These are phyloP conservation scores for Bubo bubo DNA, from an alignment of 2,113 vertebrate species.

Conservation along the genomic window DNA sequence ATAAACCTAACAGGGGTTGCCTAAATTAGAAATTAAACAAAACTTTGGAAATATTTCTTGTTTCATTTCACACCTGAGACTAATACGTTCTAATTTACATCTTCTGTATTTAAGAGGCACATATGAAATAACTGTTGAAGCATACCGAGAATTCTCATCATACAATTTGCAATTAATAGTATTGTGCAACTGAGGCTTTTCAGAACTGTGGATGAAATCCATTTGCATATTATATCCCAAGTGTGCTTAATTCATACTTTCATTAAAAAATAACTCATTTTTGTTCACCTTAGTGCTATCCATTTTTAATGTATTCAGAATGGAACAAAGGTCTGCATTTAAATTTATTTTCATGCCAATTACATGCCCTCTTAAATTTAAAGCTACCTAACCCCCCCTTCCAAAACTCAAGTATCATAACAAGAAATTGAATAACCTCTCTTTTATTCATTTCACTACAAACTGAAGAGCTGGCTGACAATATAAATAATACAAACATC, in stretches of 20 bases:
- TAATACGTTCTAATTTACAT: constrained; percentile 37
- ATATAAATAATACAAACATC: background rate
- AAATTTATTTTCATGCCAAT: background rate
- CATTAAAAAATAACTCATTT: constrained; percentile 10
- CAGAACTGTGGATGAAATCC: constrained; percentile 45
- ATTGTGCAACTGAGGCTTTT: constrained; percentile 38
- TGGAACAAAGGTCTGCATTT: background rate
- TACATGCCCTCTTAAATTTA: background rate
- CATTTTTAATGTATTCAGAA: constrained; percentile 44
- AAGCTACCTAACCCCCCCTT: background rate
- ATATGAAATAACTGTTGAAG: constrained; percentile 54
- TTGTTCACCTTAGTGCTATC: constrained; percentile 53
- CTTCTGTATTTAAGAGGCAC: constrained; percentile 47
- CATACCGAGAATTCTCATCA: constrained; percentile 31
- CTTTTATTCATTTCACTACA: background rate
- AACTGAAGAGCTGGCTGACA: background rate
- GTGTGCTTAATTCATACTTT: constrained; percentile 56
- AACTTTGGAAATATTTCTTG: constrained; percentile 52
- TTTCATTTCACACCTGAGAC: constrained; percentile 56
- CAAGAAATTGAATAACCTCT: background rate
- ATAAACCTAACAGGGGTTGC: background rate
- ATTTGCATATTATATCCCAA: constrained; percentile 62
- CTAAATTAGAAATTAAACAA: constrained; percentile 42
- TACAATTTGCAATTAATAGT: constrained; percentile 54
- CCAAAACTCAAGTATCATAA: background rate